Evolutionary conservation across 2,888 invertebrate genomes (phyloP), one percentile per base, ranked within the genome.

Genomic region (Holacanthella duospinosa): DNA sequence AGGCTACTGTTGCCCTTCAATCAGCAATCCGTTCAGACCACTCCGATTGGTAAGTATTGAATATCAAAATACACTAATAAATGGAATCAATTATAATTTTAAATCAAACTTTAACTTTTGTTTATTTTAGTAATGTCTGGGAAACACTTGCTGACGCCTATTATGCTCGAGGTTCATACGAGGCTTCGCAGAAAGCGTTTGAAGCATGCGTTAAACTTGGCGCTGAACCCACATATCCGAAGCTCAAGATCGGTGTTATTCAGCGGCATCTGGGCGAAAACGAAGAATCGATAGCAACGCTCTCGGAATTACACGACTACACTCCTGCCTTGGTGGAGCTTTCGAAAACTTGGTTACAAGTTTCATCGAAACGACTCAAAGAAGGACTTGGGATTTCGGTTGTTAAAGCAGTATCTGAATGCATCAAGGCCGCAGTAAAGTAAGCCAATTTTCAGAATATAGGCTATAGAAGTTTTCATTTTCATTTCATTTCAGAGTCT

Each of bases 81-180:
- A n/a, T n/a, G n/a, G n/a, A n/a, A n/a, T n/a, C 58, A 9, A 19
- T 6, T 19, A 58, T 36, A 19, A 43, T 12, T 59, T 21, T 29
- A 53, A 48, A 43, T 21, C 19, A 24, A 27, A n/a, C 9, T 26
- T 55, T 26, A n/a, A 61, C 43, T 55, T 2, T 53, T 29, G 54
- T 53, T 56, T 59, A 43, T n/a, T 76, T 55, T 63, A 82, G 82
- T 63, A 78, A 83, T 71, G 81, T 87, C 70, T 93, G 92, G 88
- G 93, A 93, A 78, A 86, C 89, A 69, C 79, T 95, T 70, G 94
- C 88, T 44, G 94, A 94, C 80, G 89, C 92, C 0, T 94, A 94
- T 77, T 83, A 86, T 74, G 83, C 84, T n/a, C 81, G 92, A 71
- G 94, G 94, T 1, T 90, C 93, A n/a, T 88, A 85, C 75, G 86